Evolutionary conservation across 2,888 invertebrate species (phyloP), one percentile per base, ranked within the genome.

Genomic region (Drosophila tanythrix): DNA sequence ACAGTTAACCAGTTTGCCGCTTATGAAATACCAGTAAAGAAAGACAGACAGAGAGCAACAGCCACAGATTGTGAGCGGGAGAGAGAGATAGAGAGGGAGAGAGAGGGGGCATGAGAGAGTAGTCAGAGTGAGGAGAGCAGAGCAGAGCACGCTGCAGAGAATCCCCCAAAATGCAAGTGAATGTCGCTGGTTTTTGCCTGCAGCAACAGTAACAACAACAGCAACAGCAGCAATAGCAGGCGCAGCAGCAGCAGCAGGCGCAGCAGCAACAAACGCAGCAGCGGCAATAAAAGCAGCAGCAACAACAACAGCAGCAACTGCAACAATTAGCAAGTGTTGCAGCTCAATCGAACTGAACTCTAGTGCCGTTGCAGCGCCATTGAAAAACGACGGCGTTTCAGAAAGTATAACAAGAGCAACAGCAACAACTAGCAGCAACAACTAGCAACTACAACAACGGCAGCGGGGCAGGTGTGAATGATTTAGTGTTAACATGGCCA

Each of bases 401-500:
- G 70, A 81, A 81, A 81, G 74, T 81, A 70, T 64, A 81, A 78
- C 74, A 81, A 31, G 69, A 60, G 35, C 48, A 53, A 18, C 53
- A 29, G 10, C 62, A 46, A 18, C 60, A 75, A 15, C 53, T 18
- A 57, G 2, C 48, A 31, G 5, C 50, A 46, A 15, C 55, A 40
- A 3, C 51, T 59, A 56, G 15, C 57, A 46, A 5, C 60, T 58
- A 25, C 50, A 52, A 18, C 60, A 63, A 31, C 59, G 27, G 13
- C 62, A 40, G 50, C 56, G 38, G 63, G 70, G 59, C 87, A 87
- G 87, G 89, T 85, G 85, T 81, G 87, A 84, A 87, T 89, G 87
- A 88, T 84, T 88, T 88, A 86, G 81, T 83, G 88, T 88, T 82
- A 83, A 85, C 88, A 85, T 77, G 83, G 86, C 81, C 88, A 83